These are phyloP conservation scores for Marronus borbonicus DNA, from an alignment of 2,888 invertebrate genomes.

Conservation along the genomic window DNA sequence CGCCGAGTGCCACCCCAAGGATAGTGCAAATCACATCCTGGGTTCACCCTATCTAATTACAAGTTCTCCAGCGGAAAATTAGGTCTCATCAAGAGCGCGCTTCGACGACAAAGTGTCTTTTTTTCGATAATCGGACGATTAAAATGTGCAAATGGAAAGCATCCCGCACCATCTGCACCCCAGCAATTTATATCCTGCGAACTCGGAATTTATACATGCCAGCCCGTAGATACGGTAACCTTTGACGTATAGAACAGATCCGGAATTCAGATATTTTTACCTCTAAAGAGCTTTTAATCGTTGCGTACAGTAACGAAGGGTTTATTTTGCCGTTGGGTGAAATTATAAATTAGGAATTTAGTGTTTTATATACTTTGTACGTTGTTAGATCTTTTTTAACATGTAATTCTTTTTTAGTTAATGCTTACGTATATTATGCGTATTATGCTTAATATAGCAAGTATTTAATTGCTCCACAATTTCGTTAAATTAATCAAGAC, in stretches of 20 bases:
- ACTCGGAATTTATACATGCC: conserved; percentile 15
- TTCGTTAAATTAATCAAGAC: background rate
- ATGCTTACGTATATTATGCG: too few relatives aligned
- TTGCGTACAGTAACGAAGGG: background rate
- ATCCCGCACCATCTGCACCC: conserved; percentile 30
- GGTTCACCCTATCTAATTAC: conserved; percentile 47
- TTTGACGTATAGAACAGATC: background rate
- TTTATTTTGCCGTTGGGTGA: too few relatives aligned
- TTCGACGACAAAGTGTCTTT: conserved; percentile 39
- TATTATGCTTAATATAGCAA: too few relatives aligned
- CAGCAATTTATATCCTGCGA: conserved; percentile 13
- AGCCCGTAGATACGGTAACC: conserved; percentile 8
- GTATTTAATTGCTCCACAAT: background rate
- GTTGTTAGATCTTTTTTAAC: too few relatives aligned
- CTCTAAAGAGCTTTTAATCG: background rate
- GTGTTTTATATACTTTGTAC: too few relatives aligned
- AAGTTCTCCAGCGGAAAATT: conserved; percentile 46
- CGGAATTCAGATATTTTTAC: background rate
- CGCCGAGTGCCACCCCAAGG: conserved; percentile 13
- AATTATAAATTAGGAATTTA: too few relatives aligned
- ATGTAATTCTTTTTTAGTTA: too few relatives aligned
- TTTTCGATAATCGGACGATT: conserved; percentile 45
- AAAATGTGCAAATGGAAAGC: conserved; percentile 42
- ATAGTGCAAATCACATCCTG: conserved; percentile 44
- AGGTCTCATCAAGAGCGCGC: conserved; percentile 43